phyloP scores from a whole-genome alignment of 2,888 invertebrate species.

The Drepana falcataria region DNA sequence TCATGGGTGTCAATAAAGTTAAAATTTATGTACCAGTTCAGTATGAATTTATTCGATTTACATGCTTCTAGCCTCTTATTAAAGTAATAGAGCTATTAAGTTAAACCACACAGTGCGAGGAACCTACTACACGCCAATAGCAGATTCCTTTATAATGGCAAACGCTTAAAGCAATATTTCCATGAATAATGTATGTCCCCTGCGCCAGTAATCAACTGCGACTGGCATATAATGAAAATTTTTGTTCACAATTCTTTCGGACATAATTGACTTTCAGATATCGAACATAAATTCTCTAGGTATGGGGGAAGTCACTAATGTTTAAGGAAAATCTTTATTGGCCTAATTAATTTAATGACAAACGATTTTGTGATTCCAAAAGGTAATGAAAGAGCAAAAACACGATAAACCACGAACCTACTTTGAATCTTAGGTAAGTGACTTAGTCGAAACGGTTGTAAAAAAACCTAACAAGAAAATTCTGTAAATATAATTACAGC shows the following conservation, averaged over 20 bases:
- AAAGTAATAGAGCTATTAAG: slow-evolving; percentile 60
- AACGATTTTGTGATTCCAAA: neutral
- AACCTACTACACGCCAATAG: slow-evolving; percentile 37
- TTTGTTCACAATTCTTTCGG: neutral
- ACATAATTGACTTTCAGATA: neutral
- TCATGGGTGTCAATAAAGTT: slow-evolving; percentile 1
- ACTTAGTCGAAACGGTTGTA: too few species aligned
- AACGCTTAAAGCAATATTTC: slow-evolving; percentile 33
- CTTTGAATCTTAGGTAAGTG: too few species aligned
- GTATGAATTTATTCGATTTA: slow-evolving; percentile 38
- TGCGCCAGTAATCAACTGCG: slow-evolving; percentile 9
- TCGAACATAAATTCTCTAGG: neutral
- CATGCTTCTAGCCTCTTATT: slow-evolving; percentile 42
- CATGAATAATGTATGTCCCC: slow-evolving; percentile 41
- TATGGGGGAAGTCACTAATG: neutral
- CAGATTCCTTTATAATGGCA: slow-evolving; percentile 39
- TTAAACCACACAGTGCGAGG: slow-evolving; percentile 39
- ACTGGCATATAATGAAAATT: neutral
- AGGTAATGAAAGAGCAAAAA: too few species aligned
- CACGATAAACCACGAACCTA: too few species aligned
- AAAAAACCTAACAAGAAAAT: too few species aligned
- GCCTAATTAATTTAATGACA: neutral
- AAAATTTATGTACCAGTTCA: slow-evolving; percentile 12
- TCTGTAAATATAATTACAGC: neutral
- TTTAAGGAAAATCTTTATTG: neutral